These are phyloP conservation scores for Argyra leucocephala DNA, from an alignment of 2,888 invertebrate genomes.

Conservation along the genomic window DNA sequence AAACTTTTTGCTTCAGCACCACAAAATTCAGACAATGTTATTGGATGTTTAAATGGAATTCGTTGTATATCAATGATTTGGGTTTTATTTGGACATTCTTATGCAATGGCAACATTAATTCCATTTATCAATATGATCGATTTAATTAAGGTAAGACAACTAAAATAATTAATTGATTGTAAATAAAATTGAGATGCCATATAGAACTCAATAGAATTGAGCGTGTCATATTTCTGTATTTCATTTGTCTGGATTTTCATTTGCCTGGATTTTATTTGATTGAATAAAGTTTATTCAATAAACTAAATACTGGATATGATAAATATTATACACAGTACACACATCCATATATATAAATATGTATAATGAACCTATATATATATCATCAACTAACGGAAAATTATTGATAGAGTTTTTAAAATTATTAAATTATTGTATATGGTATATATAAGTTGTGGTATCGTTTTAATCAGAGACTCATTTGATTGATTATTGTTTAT, in stretches of 20 bases:
- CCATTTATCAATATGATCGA: constrained; percentile 27
- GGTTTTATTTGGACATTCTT: constrained; percentile 44
- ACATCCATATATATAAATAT: too few species aligned
- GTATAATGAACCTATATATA: too few species aligned
- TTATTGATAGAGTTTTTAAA: too few species aligned
- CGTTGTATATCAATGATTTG: constrained; percentile 45
- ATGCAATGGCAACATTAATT: constrained; percentile 17
- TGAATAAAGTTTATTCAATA: background rate
- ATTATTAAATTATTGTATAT: too few species aligned
- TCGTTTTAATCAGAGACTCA: too few species aligned
- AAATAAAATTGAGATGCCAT: background rate
- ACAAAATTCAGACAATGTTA: constrained; percentile 36
- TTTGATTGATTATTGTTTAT: too few species aligned
- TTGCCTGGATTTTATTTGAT: too few species aligned
- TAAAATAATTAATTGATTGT: background rate
- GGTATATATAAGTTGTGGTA: too few species aligned
- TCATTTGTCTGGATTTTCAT: too few species aligned
- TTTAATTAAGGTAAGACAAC: background rate
- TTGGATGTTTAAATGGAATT: constrained; percentile 44
- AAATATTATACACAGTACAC: too few species aligned
- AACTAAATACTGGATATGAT: background rate
- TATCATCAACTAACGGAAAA: too few species aligned
- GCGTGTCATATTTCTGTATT: background rate
- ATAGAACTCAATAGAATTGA: background rate
- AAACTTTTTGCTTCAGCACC: constrained; percentile 39